Conservation (phyloP, 2,113 vertebrate genomes). For the Microtus pennsylvanicus region DNA sequence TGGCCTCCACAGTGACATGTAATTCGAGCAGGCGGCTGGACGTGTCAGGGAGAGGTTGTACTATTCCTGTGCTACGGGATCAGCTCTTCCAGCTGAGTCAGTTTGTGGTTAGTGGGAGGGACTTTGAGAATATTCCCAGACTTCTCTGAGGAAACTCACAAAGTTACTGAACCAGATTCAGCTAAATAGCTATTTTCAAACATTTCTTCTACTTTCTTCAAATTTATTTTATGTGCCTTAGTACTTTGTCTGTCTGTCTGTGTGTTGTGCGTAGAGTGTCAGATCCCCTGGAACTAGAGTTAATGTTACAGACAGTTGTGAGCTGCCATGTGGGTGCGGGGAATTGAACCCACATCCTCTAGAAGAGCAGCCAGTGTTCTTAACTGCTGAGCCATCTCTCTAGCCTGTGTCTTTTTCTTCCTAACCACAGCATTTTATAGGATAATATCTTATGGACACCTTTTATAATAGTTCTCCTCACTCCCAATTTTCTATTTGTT, state of each 20-base stretch:
- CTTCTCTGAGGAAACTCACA: background rate
- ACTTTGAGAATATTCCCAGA: background rate
- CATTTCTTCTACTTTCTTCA: background rate
- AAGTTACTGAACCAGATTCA: background rate
- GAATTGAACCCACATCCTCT: background rate
- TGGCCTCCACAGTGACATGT: background rate
- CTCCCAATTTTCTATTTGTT: background rate
- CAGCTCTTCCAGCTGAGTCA: background rate
- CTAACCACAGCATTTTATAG: background rate
- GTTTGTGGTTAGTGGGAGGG: background rate
- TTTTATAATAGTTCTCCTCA: background rate
- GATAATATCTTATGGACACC: background rate
- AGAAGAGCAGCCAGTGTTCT: background rate
- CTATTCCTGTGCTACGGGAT: fast-evolving
- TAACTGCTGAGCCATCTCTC: background rate
- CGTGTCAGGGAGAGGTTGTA: fast-evolving
- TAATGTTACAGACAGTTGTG: background rate
- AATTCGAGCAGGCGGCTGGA: background rate
- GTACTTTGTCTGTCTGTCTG: background rate
- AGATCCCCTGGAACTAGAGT: background rate
- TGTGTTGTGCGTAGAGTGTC: background rate
- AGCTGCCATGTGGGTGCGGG: background rate
- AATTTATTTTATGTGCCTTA: background rate
- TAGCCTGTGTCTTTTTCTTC: background rate
- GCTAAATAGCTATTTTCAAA: background rate